Percentiles rank a stretch among this genome's conserved stretches.
These are phyloP conservation scores for Brachylomia viminalis DNA, from an alignment of 2,888 invertebrate species.

Conservation along the genomic window DNA sequence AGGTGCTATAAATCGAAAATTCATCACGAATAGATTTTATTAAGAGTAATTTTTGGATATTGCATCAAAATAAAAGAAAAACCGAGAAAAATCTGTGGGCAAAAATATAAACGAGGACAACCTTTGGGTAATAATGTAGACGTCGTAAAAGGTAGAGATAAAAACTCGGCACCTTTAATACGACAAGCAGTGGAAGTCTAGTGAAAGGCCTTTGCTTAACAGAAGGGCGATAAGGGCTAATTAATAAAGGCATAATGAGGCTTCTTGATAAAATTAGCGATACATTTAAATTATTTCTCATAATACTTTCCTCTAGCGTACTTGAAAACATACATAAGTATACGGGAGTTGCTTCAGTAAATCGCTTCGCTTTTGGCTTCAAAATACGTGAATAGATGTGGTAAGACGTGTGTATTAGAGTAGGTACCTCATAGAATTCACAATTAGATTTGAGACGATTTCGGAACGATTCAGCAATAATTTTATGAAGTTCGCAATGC, in stretches of 20 bases:
- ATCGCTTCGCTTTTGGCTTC: constrained; percentile 15
- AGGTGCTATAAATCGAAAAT: neutral
- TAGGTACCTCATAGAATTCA: constrained; percentile 26
- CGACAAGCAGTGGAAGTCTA: constrained; percentile 12
- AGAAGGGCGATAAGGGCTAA: constrained; percentile 24
- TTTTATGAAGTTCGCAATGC: neutral
- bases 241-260: constrained; percentile 39
- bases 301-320: neutral
- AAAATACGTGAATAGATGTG: constrained; percentile 33
- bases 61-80: neutral
- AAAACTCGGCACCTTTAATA: constrained; percentile 23
- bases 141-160: constrained; percentile 13
- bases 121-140: constrained; percentile 15
- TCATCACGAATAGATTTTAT: neutral
- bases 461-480: constrained; percentile 6
- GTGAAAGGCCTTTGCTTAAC: constrained; percentile 32
- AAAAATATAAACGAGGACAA: constrained; percentile 26
- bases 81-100: neutral
- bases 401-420: constrained; percentile 9
- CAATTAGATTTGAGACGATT: constrained; percentile 24
- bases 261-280: constrained; percentile 1
- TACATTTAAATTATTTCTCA: constrained; percentile 29
- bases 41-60: neutral
- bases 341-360: constrained; percentile 9
- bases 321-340: constrained; percentile 3